Evolutionary conservation across 2,888 invertebrate species (phyloP).

Genomic region (Tenthredo scrophulariae): DNA sequence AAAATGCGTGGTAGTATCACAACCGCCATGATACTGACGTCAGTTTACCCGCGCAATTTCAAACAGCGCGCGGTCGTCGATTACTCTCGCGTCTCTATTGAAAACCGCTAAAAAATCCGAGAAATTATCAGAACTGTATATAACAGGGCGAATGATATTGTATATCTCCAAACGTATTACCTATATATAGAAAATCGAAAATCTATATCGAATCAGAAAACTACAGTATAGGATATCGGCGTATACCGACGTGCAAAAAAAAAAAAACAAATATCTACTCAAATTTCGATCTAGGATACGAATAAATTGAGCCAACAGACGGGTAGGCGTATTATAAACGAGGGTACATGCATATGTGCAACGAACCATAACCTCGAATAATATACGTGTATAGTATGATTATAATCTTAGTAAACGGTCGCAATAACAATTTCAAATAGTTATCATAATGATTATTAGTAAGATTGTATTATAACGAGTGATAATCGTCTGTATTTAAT

Average conservation of each 20-base stretch:
- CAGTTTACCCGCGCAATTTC: not conserved
- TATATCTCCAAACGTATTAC: too few relatives aligned
- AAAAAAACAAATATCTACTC: not conserved
- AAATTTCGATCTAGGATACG: not conserved
- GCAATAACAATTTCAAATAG: constrained; percentile 33
- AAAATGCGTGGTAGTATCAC: not conserved
- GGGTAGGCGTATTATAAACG: not conserved
- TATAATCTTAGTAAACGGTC: constrained; percentile 26
- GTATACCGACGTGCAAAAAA: not conserved
- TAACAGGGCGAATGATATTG: too few relatives aligned
- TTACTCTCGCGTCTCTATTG: too few relatives aligned
- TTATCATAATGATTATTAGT: constrained; percentile 19
- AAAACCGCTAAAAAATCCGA: too few relatives aligned
- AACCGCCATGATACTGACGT: constrained; percentile 20
- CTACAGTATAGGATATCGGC: too few relatives aligned
- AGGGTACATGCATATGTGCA: not conserved
- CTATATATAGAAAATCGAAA: too few relatives aligned
- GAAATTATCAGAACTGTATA: too few relatives aligned
- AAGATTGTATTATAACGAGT: constrained; percentile 26
- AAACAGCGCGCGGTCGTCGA: not conserved
- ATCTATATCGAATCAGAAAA: too few relatives aligned
- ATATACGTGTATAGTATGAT: not conserved
- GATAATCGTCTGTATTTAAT: not conserved
- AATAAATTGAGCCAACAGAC: not conserved
- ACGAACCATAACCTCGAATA: not conserved